These are phyloP conservation scores for Tetramorium bicarinatum DNA, from an alignment of 2,888 invertebrate species.

Conservation along the genomic window DNA sequence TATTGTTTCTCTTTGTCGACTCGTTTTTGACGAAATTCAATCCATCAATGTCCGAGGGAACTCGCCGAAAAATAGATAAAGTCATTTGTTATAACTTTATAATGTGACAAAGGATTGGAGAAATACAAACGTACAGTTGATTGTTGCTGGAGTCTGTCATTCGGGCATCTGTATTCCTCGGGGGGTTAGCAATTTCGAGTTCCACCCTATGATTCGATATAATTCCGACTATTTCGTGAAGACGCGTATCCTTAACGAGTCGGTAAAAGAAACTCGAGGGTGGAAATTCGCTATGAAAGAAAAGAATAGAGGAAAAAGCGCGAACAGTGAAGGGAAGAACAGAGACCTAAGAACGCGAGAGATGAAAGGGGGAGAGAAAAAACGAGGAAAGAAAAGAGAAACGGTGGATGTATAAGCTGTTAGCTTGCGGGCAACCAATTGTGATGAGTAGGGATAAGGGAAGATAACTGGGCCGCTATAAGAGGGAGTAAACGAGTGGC, in stretches of 20 bases:
- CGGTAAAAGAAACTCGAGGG: slow-evolving; percentile 60
- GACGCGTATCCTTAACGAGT: slow-evolving; percentile 67
- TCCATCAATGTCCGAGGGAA: not conserved
- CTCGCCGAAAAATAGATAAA: slow-evolving; percentile 25
- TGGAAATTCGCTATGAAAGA: slow-evolving; percentile 57
- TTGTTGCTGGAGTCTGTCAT: slow-evolving; percentile 20
- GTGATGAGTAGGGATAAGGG: slow-evolving; percentile 56
- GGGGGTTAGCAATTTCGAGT: slow-evolving; percentile 56
- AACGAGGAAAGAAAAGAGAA: not conserved
- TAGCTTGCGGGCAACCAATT: slow-evolving; percentile 61
- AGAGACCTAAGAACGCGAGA: not conserved
- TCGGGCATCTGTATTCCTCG: slow-evolving; percentile 30
- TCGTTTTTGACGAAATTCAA: slow-evolving; percentile 4
- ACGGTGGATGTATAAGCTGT: slow-evolving; percentile 51
- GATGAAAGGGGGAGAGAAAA: not conserved
- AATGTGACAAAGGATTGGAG: slow-evolving; percentile 39
- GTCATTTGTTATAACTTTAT: slow-evolving; percentile 42
- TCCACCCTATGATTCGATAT: slow-evolving; percentile 61
- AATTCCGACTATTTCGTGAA: slow-evolving; percentile 32
- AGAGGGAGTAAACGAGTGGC: slow-evolving; percentile 14
- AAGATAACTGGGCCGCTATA: slow-evolving; percentile 55
- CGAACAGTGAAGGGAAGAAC: not conserved
- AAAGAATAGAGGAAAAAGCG: slow-evolving; percentile 19
- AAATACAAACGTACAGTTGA: not conserved
- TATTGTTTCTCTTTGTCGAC: not conserved